A percentile compares a stretch with the other conserved stretches of the same genome.
phyloP scores from a whole-genome alignment of 1,140 invertebrate genomes.

The Liolophura sinensis region DNA sequence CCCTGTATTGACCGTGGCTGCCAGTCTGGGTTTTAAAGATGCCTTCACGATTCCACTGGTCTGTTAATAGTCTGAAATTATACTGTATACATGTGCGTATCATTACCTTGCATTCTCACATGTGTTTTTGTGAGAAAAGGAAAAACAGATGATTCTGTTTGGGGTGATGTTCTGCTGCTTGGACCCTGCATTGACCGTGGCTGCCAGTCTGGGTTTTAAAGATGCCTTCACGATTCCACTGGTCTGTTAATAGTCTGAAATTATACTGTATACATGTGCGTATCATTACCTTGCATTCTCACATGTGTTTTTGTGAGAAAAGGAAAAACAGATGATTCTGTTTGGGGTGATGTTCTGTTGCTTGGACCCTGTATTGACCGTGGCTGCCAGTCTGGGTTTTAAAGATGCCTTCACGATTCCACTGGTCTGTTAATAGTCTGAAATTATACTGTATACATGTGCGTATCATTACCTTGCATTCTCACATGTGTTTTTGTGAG shows the following conservation, averaged over 20 bases:
- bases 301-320: no score
- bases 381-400: conserved; percentile 83
- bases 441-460: no score
- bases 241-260: no score
- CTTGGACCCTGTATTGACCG: conserved; percentile 80
- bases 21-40: conserved; percentile 84
- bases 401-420: conserved; percentile 86
- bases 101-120: no score
- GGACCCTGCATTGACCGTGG: conserved; percentile 83
- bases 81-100: no score
- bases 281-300: no score
- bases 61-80: no score
- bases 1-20: conserved; percentile 83
- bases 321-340: conserved; percentile 89
- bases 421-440: conserved; percentile 64
- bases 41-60: conserved; percentile 80
- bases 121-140: no score
- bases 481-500: no score
- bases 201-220: conserved; percentile 84
- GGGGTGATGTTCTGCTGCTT: conserved; percentile 85
- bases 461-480: no score
- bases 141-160: conserved; percentile 89
- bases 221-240: conserved; percentile 83
- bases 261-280: no score
- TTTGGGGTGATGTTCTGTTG: conserved; percentile 86